These are phyloP conservation scores for Ovibos moschatus DNA, from an alignment of 2,113 vertebrate genomes.

Conservation along the genomic window DNA sequence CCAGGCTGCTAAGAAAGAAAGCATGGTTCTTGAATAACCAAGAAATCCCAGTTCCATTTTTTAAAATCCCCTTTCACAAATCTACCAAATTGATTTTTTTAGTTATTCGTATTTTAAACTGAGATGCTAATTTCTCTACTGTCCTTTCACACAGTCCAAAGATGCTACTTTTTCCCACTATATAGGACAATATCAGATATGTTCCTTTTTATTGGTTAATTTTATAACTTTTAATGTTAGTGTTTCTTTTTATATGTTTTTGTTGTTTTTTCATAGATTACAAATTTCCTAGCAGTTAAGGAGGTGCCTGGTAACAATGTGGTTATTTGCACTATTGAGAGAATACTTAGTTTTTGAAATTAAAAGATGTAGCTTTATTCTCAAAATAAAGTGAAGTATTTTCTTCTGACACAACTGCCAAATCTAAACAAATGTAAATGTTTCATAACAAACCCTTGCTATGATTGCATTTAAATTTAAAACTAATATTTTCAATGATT, in stretches of 20 bases:
- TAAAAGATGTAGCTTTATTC: background rate
- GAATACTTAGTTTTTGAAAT: background rate
- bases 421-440: background rate
- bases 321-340: background rate
- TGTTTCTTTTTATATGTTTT: background rate
- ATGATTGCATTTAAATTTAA: conserved; percentile 8
- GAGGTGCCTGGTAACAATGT: background rate
- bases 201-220: background rate
- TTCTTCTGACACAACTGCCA: background rate
- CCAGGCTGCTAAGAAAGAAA: background rate
- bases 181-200: background rate
- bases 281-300: background rate
- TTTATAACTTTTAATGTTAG: background rate
- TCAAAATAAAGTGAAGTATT: background rate
- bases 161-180: background rate
- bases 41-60: background rate
- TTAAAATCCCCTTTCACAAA: background rate
- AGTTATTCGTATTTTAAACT: background rate
- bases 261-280: background rate
- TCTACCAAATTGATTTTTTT: background rate
- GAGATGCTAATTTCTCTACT: background rate
- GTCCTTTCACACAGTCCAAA: background rate
- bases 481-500: background rate
- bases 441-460: background rate
- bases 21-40: background rate